Percentiles rank a stretch among this genome's conserved stretches.
Evolutionary conservation across 1,140 invertebrate genomes (phyloP).

Genomic region (Pseudachorutes palmiensis): DNA sequence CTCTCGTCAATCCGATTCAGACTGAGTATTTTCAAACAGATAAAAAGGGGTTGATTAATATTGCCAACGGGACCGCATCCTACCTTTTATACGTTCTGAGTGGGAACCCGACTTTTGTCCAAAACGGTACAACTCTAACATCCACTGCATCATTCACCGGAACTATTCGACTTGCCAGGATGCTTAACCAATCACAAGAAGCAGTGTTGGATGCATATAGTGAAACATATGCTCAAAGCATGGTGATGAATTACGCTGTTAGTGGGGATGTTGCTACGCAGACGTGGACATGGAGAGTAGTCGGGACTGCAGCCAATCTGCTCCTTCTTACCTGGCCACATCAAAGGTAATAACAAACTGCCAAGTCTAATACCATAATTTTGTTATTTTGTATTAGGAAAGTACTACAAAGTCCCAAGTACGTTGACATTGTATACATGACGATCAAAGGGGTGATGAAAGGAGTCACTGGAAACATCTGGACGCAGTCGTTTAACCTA

Average conservation of each 20-base stretch:
- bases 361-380: not conserved
- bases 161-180: slow-evolving; percentile 30
- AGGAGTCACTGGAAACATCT: slow-evolving; percentile 27
- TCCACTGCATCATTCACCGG: slow-evolving; percentile 17
- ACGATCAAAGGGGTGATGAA: slow-evolving; percentile 30
- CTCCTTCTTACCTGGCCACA: slow-evolving; percentile 31
- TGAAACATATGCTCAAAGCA: slow-evolving; percentile 1
- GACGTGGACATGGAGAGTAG: slow-evolving; percentile 29
- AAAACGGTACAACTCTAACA: not conserved
- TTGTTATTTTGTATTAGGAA: slow-evolving; percentile 15
- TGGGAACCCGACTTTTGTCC: slow-evolving; percentile 7
- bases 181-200: slow-evolving; percentile 24
- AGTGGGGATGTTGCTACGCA: slow-evolving; percentile 16
- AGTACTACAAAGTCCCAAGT: slow-evolving; percentile 15
- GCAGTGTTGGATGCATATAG: slow-evolving; percentile 24
- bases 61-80: slow-evolving; percentile 6
- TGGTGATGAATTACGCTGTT: slow-evolving; percentile 23
- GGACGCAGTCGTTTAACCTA: slow-evolving; percentile 20
- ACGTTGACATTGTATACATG: slow-evolving; percentile 27
- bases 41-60: not conserved
- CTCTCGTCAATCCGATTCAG: no score
- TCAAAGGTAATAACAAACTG: slow-evolving; percentile 18
- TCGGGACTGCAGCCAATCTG: slow-evolving; percentile 20
- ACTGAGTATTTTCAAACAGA: no score
- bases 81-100: slow-evolving; percentile 22